phyloP scores from a whole-genome alignment of 2,797 vertebrate genomes.

The Epinephelus awoara region DNA sequence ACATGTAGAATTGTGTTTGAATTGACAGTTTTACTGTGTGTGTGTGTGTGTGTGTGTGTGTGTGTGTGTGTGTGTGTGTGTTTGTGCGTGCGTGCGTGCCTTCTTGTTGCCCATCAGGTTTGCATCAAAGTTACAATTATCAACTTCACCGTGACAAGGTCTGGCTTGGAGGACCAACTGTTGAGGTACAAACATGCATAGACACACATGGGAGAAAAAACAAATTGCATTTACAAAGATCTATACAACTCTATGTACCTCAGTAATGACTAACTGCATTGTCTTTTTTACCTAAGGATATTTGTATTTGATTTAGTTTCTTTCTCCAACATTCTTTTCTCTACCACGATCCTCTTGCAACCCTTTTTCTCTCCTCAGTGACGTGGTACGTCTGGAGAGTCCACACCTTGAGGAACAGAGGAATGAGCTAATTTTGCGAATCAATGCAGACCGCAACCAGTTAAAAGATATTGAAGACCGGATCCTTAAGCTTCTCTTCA shows the following conservation, averaged over 20 bases:
- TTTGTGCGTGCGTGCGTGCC: neutral
- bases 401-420: conserved; percentile 89
- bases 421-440: conserved; percentile 86
- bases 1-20: neutral
- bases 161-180: conserved; percentile 92
- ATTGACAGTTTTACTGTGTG: neutral
- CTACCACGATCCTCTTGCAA: neutral
- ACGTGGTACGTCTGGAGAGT: conserved; percentile 88
- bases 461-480: conserved; percentile 88
- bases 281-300: neutral
- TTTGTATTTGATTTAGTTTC: neutral
- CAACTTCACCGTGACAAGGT: conserved; percentile 92
- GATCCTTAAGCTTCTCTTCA: conserved; percentile 89
- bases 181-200: conserved; percentile 84
- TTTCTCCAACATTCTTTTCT: neutral
- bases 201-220: neutral
- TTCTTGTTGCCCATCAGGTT: conserved; percentile 80
- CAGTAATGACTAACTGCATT: neutral
- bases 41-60: neutral
- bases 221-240: neutral
- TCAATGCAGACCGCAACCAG: conserved; percentile 88
- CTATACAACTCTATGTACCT: neutral
- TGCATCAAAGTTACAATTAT: conserved; percentile 95
- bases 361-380: conserved; percentile 67
- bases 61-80: neutral